A percentile compares a stretch with the other conserved stretches of the same genome.
These are phyloP conservation scores for Blastomussa wellsi DNA, from an alignment of 92 coral and sea anemone species.

Conservation along the genomic window DNA sequence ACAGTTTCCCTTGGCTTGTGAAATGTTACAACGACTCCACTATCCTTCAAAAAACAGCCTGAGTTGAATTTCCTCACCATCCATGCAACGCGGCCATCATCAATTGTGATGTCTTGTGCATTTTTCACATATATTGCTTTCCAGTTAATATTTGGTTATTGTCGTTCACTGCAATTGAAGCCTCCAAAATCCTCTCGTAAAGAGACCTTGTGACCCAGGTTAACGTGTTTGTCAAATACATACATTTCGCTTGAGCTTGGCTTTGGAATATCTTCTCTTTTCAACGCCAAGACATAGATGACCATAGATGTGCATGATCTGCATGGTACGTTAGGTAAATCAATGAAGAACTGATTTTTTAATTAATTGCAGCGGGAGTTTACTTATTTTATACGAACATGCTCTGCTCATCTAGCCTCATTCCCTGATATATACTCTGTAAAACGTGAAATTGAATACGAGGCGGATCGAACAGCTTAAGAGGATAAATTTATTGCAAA, in stretches of 20 bases:
- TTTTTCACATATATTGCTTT: not conserved
- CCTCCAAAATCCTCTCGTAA: constrained; percentile 21
- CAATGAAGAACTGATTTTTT: too few species aligned
- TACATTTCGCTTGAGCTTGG: not conserved
- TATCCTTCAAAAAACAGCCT: not conserved
- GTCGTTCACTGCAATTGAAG: constrained; percentile 20
- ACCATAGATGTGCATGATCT: too few species aligned
- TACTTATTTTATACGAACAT: too few species aligned
- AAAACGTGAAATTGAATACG: too few species aligned
- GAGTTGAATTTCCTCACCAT: not conserved
- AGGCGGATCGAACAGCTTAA: too few species aligned
- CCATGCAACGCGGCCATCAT: constrained; percentile 8
- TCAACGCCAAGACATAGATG: constrained; percentile 13
- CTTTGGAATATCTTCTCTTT: not conserved
- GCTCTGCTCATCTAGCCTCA: too few species aligned
- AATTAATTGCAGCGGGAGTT: too few species aligned
- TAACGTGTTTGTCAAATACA: not conserved
- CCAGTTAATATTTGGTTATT: constrained; percentile 22
- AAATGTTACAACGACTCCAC: constrained; percentile 13
- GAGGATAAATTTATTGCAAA: too few species aligned
- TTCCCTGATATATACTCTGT: too few species aligned
- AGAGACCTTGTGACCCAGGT: not conserved
- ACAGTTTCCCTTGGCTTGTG: constrained; percentile 14
- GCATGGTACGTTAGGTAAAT: too few species aligned
- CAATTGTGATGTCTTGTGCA: constrained; percentile 23